Evolutionary conservation across 2,797 vertebrate genomes (phyloP), one percentile per base, ranked within the genome.

Genomic region (Taenioides sp.): DNA sequence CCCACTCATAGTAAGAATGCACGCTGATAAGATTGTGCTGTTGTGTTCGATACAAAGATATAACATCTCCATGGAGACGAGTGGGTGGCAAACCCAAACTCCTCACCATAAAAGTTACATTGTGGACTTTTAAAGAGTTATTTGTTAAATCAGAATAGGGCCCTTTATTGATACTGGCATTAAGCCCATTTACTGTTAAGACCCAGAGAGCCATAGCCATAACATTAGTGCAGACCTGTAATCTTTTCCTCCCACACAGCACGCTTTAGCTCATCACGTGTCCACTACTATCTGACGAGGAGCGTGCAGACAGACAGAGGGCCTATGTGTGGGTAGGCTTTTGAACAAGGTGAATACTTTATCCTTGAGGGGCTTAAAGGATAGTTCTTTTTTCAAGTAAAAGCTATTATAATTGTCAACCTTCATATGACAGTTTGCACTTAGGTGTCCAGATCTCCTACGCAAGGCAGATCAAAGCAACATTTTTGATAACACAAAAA

Each of bases 161-260:
- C n/a, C 49, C 64, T 55, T 74, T 63, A 84, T 72, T 76, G 70
- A 50, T 71, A 37, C 55, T 80, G 78, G 69, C 85, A 79, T 7
- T 84, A 80, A 87, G 55, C 73, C 72, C 2, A 65, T 81, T 82
- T 28, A n/a, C 40, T 59, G 66, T 76, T 86, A 85, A 82, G 73
- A 18, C 77, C 72, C 31, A 86, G 67, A 37, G 34, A 37, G 34
- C 34, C 34, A 34, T 34, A 34, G 31, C 79, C 88, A 86, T 72
- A 88, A 87, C 87, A 88, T 80, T 83, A 77, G 73, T 79, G 12
- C 57, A 74, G 82, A 85, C 77, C 68, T 73, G 50, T 84, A 89
- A 86, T 86, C 88, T 87, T 71, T 63, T 27, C 65, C 73, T 75
- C 78, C 74, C 69, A 84, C 77, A 50, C 78, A 65, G 65, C 77